phyloP scores from a whole-genome alignment of 2,888 invertebrate genomes.

The Galeruca laticollis region DNA sequence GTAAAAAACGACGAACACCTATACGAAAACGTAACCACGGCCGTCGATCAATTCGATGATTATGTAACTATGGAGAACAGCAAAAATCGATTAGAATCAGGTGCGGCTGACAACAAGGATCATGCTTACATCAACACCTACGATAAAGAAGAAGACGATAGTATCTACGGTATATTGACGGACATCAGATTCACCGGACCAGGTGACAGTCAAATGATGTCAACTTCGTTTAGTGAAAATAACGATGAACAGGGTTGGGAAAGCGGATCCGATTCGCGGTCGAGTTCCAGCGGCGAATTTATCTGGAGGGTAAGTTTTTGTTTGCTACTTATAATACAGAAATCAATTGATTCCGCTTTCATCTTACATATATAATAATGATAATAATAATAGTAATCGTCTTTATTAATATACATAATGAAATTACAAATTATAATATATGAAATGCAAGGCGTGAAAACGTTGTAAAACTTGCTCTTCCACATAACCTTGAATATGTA shows the following conservation, averaged over 20 bases:
- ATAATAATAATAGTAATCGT: too few species aligned
- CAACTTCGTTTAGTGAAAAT: constrained; percentile 68
- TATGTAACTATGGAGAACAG: constrained; percentile 56
- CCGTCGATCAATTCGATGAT: constrained; percentile 53
- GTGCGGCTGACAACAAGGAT: constrained; percentile 62
- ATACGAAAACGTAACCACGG: constrained; percentile 23
- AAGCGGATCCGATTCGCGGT: constrained; percentile 77
- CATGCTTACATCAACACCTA: constrained; percentile 62
- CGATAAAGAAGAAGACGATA: constrained; percentile 52
- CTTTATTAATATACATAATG: too few species aligned
- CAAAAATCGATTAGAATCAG: constrained; percentile 50
- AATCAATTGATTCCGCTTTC: constrained; percentile 10
- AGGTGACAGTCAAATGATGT: constrained; percentile 64
- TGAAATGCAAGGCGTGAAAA: too few species aligned
- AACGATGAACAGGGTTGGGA: constrained; percentile 77
- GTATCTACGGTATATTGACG: constrained; percentile 62
- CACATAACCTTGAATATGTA: too few species aligned
- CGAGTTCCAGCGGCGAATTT: constrained; percentile 82
- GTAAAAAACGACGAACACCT: not conserved
- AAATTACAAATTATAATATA: too few species aligned
- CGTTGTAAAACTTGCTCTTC: too few species aligned
- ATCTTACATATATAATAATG: constrained; percentile 19
- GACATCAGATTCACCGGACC: constrained; percentile 66
- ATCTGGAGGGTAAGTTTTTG: constrained; percentile 77
- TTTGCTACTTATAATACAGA: not conserved